Base-by-base conservation (phyloP, 2,113 vertebrate species). In the Bothrops jararaca region DNA sequence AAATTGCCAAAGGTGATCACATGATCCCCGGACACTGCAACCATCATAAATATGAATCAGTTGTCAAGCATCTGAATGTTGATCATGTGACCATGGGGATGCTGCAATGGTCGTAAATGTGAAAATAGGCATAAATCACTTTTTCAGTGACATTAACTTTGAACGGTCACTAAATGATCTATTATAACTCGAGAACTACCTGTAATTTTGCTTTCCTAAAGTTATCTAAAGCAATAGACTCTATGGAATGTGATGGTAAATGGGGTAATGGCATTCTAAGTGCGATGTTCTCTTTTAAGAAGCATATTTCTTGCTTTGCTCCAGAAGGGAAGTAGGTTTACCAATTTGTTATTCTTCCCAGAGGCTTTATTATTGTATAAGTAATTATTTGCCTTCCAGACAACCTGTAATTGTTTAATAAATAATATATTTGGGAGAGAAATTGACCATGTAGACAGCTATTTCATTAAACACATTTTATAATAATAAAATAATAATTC, bases 401-500 rank as follows among this genome's bases (percentile, higher is more conserved):
- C 94, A 94, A 92, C 60, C 69, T 89, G 91, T 34, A 94, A 64
- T 69, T 86, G 92, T 95, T 56, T 93, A 92, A 93, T 29, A 60
- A 96, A 57, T 39, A 94, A 94, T 90, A 69, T 89, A 90, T 90
- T 74, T 88, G 29, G 91, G n/a, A 89, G 86, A 85, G 86, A 94
- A 94, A 88, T 6, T 34, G 88, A 54, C 74, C 29, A 91, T 48
- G 45, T 85, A 95, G 91, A 80, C 89, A 88, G 93, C 74, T 93
- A 74, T 69, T 58, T 80, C 93, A 88, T 92, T 91, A 42, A 91
- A 86, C 56, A 64, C 45, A 91, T 52, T 50, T 95, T 93, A 94
- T n/a, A n/a, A n/a, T n/a, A n/a, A n/a, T n/a, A 92, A 26, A 89
- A 88, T 91, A 45, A 91, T 92, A 74, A 96, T 93, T 91, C 88